Evolutionary conservation across 2,797 vertebrate genomes (phyloP).

Genomic region (Sebastes iracundus): DNA sequence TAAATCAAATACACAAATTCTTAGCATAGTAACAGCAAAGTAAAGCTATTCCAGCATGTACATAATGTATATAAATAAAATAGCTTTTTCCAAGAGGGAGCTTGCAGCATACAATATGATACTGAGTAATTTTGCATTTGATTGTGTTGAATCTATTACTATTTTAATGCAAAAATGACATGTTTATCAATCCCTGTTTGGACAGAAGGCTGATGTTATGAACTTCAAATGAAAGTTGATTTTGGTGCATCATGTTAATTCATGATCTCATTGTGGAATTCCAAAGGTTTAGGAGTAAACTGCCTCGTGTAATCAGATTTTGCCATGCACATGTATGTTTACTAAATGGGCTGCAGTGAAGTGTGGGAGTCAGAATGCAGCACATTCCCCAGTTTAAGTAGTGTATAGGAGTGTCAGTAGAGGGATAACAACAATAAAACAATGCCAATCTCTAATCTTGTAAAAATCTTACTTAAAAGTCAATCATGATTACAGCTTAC

Average conservation of each 20-base stretch:
- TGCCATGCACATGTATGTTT: constrained; percentile 53
- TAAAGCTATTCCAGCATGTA: background rate
- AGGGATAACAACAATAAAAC: constrained; percentile 56
- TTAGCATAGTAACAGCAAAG: background rate
- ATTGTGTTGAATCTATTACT: background rate
- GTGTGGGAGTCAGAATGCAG: constrained; percentile 54
- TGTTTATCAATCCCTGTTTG: background rate
- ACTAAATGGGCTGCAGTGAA: constrained; percentile 47
- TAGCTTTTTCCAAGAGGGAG: background rate
- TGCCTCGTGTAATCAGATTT: constrained; percentile 64
- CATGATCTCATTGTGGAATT: constrained; percentile 39
- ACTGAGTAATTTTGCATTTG: background rate
- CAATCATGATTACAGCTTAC: background rate
- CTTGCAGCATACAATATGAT: background rate
- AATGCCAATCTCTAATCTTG: constrained; percentile 20
- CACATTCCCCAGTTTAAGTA: constrained; percentile 64
- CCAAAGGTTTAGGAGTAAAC: constrained; percentile 24
- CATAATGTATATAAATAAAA: background rate
- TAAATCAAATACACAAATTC: background rate
- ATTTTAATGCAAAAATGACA: background rate
- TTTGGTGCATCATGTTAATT: background rate
- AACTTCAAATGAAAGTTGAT: background rate
- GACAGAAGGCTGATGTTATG: background rate
- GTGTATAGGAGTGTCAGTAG: constrained; percentile 36
- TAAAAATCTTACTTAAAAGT: background rate